phyloP scores from a whole-genome alignment of 2,113 vertebrate genomes.

The Istiophorus platypterus region DNA sequence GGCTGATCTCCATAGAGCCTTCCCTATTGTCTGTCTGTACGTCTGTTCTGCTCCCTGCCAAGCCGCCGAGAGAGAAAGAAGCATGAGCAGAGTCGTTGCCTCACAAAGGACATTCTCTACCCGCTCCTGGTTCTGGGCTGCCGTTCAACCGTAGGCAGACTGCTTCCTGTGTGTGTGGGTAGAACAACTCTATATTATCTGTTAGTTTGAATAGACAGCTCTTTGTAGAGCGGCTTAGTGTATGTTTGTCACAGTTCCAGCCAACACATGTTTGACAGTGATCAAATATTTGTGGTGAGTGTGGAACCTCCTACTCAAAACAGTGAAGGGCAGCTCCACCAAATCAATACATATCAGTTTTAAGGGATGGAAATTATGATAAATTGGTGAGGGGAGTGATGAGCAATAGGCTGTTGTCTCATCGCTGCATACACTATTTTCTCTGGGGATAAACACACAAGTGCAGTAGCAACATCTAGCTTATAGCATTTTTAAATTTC shows the following conservation, averaged over 20 bases:
- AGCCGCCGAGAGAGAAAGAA: conserved; percentile 57
- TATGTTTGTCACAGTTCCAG: conserved; percentile 67
- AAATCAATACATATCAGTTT: conserved; percentile 71
- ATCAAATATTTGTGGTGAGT: conserved; percentile 73
- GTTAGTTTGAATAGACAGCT: conserved; percentile 70
- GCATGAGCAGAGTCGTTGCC: conserved; percentile 58
- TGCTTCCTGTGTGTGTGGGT: conserved; percentile 74
- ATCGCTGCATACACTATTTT: not conserved
- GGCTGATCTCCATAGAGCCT: conserved; percentile 68
- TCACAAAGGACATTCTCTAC: conserved; percentile 73
- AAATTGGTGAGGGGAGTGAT: conserved; percentile 56
- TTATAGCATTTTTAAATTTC: conserved; percentile 44
- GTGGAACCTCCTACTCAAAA: conserved; percentile 69
- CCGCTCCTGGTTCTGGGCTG: conserved; percentile 70
- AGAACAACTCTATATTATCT: conserved; percentile 75
- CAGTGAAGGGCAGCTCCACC: conserved; percentile 62
- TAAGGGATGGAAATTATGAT: conserved; percentile 73
- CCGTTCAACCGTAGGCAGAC: conserved; percentile 76
- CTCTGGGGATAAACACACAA: conserved; percentile 15
- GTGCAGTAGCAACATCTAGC: conserved; percentile 16
- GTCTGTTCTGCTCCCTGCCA: conserved; percentile 66
- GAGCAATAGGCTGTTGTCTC: conserved; percentile 56
- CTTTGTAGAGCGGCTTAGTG: conserved; percentile 67
- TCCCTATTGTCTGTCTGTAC: conserved; percentile 69
- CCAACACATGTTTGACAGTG: conserved; percentile 77